phyloP scores from a whole-genome alignment of 2,888 invertebrate species.

The Polymixis flavicincta region DNA sequence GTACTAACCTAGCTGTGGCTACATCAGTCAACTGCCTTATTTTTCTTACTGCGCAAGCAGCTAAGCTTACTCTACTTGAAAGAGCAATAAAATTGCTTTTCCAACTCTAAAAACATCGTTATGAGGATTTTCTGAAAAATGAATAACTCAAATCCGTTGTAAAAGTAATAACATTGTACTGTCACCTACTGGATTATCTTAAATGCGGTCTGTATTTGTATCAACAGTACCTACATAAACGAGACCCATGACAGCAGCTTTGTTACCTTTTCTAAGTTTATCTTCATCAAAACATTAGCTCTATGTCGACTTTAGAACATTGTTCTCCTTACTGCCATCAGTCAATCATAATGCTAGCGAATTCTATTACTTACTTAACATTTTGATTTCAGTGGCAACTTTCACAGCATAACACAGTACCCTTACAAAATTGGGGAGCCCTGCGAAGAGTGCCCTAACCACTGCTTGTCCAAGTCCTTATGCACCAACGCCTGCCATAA shows the following conservation, averaged over 20 bases:
- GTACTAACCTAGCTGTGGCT: no score
- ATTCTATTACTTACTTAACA: neutral
- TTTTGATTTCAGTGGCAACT: constrained; percentile 92
- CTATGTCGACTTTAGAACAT: neutral
- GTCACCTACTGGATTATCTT: neutral
- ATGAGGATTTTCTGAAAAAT: neutral
- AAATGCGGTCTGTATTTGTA: neutral
- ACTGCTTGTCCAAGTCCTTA: constrained; percentile 92
- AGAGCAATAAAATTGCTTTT: no score
- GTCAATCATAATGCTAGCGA: neutral
- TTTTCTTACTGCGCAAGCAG: no score
- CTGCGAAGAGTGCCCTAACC: constrained; percentile 92
- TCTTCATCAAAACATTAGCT: neutral
- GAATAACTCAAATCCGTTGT: neutral
- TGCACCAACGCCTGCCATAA: constrained; percentile 94
- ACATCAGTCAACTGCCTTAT: no score
- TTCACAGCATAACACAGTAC: constrained; percentile 90
- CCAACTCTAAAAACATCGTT: no score
- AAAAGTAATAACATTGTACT: neutral
- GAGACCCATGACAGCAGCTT: neutral
- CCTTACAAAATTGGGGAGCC: constrained; percentile 93
- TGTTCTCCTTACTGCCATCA: neutral
- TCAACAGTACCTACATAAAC: neutral
- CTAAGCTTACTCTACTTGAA: no score
- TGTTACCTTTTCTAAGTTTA: neutral